phyloP scores from a whole-genome alignment of 2,113 vertebrate genomes.

The Siniperca chuatsi region DNA sequence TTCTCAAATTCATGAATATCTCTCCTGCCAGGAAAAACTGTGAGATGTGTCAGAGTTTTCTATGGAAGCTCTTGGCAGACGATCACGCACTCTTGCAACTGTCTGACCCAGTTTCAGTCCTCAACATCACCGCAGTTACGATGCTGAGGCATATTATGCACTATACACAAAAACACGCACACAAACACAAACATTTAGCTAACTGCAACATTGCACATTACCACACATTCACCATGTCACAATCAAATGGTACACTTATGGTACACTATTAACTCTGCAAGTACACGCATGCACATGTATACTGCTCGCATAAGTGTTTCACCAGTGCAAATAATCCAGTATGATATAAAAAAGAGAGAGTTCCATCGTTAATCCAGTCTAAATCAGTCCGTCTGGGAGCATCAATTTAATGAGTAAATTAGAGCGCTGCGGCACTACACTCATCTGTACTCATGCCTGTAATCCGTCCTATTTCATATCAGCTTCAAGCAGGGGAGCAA shows the following conservation, averaged over 20 bases:
- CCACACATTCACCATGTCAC: not conserved
- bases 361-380: conserved; percentile 59
- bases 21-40: conserved; percentile 31
- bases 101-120: conserved; percentile 77
- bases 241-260: not conserved
- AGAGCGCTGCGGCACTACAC: conserved; percentile 30
- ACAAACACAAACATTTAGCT: conserved; percentile 42
- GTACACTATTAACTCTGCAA: conserved; percentile 10
- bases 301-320: conserved; percentile 2
- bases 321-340: conserved; percentile 43
- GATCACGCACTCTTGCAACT: conserved; percentile 50
- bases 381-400: conserved; percentile 63
- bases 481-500: conserved; percentile 35
- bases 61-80: conserved; percentile 58
- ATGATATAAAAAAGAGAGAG: conserved; percentile 45
- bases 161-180: conserved; percentile 47
- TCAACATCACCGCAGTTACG: conserved; percentile 32
- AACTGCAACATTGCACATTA: conserved; percentile 8
- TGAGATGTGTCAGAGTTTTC: conserved; percentile 51
- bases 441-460: conserved; percentile 44
- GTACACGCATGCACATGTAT: not conserved
- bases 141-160: conserved; percentile 48
- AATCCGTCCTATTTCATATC: conserved; percentile 51
- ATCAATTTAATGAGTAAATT: conserved; percentile 71
- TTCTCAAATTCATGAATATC: conserved; percentile 20